phyloP scores from a whole-genome alignment of 2,113 vertebrate genomes.

The Spheniscus mendiculus region DNA sequence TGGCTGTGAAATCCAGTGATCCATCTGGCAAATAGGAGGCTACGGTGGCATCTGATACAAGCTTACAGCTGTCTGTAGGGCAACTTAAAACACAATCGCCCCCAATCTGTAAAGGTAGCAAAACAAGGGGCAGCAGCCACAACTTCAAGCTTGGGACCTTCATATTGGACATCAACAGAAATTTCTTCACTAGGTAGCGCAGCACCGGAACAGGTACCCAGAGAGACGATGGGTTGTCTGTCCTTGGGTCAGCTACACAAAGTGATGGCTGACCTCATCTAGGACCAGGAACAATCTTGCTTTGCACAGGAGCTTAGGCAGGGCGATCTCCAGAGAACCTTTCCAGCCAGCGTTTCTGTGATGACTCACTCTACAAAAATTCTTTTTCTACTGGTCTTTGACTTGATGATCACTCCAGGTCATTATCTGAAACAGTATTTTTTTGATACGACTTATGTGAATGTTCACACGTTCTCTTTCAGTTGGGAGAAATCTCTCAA shows the following conservation, averaged over 20 bases:
- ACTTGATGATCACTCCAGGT: not conserved
- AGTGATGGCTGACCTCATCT: not conserved
- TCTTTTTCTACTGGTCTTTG: fast-evolving
- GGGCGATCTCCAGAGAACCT: not conserved
- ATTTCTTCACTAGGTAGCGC: no score
- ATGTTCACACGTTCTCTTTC: not conserved
- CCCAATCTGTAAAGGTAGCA: not conserved
- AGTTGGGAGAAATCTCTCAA: not conserved
- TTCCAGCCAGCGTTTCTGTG: not conserved
- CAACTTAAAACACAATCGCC: not conserved
- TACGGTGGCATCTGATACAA: not conserved
- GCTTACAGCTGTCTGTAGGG: not conserved
- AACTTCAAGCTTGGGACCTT: not conserved
- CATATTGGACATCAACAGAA: fast-evolving
- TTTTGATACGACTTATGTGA: fast-evolving
- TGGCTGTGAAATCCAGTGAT: not conserved
- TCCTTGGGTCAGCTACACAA: not conserved
- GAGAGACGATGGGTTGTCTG: not conserved
- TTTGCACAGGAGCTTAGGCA: not conserved
- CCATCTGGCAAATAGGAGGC: not conserved
- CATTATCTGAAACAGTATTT: not conserved
- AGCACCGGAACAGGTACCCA: not conserved
- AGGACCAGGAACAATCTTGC: not conserved
- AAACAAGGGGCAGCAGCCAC: not conserved
- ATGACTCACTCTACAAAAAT: not conserved